These are phyloP conservation scores for Anoplophora glabripennis DNA, from an alignment of 1,140 invertebrate genomes.

Conservation along the genomic window DNA sequence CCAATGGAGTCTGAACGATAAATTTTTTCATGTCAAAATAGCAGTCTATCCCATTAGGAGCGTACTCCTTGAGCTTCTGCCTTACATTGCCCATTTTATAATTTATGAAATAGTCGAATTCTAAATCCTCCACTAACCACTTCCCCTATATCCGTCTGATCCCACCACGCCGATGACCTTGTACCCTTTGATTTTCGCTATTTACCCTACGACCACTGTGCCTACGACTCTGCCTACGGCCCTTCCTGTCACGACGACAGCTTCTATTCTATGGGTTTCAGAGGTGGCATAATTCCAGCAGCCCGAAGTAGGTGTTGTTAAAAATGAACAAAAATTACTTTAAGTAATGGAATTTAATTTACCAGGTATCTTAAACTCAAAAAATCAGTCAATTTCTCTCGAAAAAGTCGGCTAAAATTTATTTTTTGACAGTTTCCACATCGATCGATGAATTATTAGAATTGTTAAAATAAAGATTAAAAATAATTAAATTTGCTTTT, in stretches of 20 bases:
- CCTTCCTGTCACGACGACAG: constrained; percentile 63
- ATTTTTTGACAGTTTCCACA: too few relatives aligned
- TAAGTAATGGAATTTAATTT: too few relatives aligned
- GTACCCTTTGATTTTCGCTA: constrained; percentile 64
- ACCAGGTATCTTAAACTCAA: too few relatives aligned
- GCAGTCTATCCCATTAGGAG: constrained; percentile 67
- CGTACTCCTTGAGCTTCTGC: constrained; percentile 56
- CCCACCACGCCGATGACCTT: constrained; percentile 70
- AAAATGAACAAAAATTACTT: constrained; percentile 50
- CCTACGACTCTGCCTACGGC: constrained; percentile 72
- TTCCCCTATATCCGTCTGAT: constrained; percentile 65
- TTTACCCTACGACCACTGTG: constrained; percentile 68
- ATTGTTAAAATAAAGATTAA: too few relatives aligned
- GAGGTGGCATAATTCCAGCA: constrained; percentile 66
- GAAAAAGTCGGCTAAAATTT: too few relatives aligned
- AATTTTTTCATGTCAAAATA: constrained; percentile 72
- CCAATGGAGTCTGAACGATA: constrained; percentile 67
- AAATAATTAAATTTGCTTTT: too few relatives aligned
- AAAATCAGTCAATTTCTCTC: too few relatives aligned
- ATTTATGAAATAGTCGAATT: constrained; percentile 68
- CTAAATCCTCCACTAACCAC: constrained; percentile 61
- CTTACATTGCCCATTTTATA: constrained; percentile 63
- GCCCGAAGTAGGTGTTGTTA: constrained; percentile 65
- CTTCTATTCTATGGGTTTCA: constrained; percentile 66
- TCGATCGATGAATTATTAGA: too few relatives aligned